Evolutionary conservation across 2,888 invertebrate genomes (phyloP).

Genomic region (Troides aeacus): DNA sequence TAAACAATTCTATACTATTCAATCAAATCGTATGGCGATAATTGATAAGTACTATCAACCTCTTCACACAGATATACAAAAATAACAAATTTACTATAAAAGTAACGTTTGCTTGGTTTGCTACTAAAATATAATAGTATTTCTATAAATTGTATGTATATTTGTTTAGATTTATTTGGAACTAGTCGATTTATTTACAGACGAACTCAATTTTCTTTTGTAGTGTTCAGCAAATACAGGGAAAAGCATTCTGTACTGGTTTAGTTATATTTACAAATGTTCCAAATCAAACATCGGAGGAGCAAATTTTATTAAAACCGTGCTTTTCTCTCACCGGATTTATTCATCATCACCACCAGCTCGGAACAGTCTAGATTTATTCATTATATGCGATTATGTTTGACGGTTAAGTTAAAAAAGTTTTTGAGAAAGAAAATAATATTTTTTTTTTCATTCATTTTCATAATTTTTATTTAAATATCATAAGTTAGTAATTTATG

Average conservation of each 20-base stretch:
- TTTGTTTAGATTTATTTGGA: slow-evolving; percentile 8
- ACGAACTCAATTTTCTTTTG: slow-evolving; percentile 23
- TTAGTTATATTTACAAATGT: slow-evolving; percentile 4
- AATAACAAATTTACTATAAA: not conserved
- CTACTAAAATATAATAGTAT: not conserved
- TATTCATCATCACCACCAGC: no score
- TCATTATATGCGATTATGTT: not conserved
- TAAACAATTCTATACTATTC: no score
- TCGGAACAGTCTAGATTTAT: not conserved
- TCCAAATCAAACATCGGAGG: not conserved
- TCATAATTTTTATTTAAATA: no score
- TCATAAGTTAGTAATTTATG: no score
- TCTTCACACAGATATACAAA: not conserved
- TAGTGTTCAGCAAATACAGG: slow-evolving; percentile 22
- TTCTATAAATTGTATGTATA: slow-evolving; percentile 1
- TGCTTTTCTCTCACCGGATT: not conserved
- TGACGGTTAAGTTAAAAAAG: not conserved
- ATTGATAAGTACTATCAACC: no score
- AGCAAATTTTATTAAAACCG: not conserved
- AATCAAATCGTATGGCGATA: no score
- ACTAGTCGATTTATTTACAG: slow-evolving; percentile 14
- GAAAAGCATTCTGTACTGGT: slow-evolving; percentile 10
- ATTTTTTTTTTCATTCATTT: no score
- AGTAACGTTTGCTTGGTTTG: not conserved
- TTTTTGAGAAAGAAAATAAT: no score